Conservation (phyloP, 2,888 invertebrate species). For the Anoplius nigerrimus region DNA sequence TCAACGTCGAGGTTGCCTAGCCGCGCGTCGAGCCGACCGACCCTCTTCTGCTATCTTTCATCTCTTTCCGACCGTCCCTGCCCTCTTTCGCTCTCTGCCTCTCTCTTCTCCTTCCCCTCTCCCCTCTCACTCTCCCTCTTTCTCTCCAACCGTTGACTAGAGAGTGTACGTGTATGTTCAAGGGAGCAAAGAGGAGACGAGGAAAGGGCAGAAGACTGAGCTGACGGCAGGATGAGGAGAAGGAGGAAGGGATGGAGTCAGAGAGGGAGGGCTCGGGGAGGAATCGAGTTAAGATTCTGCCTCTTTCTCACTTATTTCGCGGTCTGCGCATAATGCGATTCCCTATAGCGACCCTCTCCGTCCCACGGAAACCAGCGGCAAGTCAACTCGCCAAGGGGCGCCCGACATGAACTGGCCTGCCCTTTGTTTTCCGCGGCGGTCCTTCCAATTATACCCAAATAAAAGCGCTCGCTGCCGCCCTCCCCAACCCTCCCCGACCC, state of each 20-base stretch:
- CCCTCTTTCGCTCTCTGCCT: not conserved
- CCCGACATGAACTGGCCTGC: constrained; percentile 43
- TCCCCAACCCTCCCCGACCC: constrained; percentile 1
- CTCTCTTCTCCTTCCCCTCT: constrained; percentile 4
- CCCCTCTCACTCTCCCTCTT: not conserved
- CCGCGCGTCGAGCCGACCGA: constrained; percentile 49
- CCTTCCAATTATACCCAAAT: constrained; percentile 64
- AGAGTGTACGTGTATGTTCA: constrained; percentile 15
- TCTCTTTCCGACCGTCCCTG: not conserved
- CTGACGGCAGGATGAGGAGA: constrained; percentile 10
- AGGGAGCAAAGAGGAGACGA: constrained; percentile 1
- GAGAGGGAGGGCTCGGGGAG: constrained; percentile 25
- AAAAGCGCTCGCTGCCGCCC: constrained; percentile 51
- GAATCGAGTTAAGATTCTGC: constrained; percentile 64
- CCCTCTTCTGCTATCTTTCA: constrained; percentile 34
- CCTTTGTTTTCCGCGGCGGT: constrained; percentile 57
- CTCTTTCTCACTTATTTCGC: constrained; percentile 68
- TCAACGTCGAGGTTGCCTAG: constrained; percentile 62
- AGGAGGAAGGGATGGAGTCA: not conserved
- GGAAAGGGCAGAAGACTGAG: not conserved
- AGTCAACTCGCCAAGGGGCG: constrained; percentile 17
- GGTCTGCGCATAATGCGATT: constrained; percentile 59
- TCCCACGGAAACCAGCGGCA: not conserved
- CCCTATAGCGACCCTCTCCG: constrained; percentile 39
- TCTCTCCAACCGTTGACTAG: not conserved